Evolutionary conservation across 2,888 invertebrate genomes (phyloP).

Genomic region (Drosophila melanocephala): DNA sequence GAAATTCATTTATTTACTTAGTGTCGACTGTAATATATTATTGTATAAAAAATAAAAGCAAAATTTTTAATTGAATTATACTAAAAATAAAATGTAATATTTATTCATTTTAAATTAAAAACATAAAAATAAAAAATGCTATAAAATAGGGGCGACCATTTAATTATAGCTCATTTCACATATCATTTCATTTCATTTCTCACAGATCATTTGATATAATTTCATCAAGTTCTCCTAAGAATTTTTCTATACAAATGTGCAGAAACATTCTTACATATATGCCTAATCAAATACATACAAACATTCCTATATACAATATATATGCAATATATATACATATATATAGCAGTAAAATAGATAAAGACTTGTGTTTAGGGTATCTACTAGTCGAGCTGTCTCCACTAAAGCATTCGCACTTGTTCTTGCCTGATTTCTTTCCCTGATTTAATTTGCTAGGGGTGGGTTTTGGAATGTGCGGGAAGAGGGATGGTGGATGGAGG

Average conservation of each 20-base stretch:
- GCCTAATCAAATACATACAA: background rate
- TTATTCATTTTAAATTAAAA: too few relatives aligned
- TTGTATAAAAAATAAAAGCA: too few relatives aligned
- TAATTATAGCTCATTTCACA: background rate
- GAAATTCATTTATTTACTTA: background rate
- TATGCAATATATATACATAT: background rate
- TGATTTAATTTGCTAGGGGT: background rate
- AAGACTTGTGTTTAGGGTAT: background rate
- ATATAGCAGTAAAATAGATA: background rate
- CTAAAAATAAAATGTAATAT: too few relatives aligned
- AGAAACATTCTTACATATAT: background rate
- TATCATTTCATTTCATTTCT: background rate
- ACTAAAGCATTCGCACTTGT: background rate
- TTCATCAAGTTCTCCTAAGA: background rate
- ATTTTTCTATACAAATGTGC: background rate
- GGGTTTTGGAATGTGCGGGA: background rate
- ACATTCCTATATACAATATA: too few relatives aligned
- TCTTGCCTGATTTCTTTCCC: background rate
- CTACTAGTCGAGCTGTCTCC: background rate
- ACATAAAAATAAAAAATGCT: too few relatives aligned
- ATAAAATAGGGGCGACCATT: background rate
- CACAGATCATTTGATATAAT: background rate
- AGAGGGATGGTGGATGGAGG: background rate
- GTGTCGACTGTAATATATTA: too few relatives aligned
- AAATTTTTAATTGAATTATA: too few relatives aligned